Evolutionary conservation across 2,797 vertebrate genomes (phyloP).

Genomic region (Otus scops): DNA sequence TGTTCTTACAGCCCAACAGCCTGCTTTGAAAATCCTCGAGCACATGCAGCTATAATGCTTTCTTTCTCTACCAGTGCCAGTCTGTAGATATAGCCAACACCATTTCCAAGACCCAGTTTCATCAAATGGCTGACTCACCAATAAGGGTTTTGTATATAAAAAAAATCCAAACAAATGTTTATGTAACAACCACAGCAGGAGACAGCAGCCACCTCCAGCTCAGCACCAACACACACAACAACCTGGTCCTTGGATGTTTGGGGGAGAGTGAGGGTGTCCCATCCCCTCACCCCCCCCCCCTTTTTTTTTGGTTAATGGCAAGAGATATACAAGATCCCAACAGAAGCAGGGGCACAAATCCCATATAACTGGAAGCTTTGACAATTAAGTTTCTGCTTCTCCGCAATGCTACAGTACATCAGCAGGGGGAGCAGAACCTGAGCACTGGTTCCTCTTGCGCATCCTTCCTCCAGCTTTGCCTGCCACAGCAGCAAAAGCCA

Average conservation of each 20-base stretch:
- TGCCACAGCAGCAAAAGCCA: background rate
- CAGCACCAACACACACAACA: accelerated
- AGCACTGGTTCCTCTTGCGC: accelerated
- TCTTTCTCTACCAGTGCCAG: background rate
- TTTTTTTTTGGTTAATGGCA: background rate
- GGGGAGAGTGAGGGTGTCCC: too few species aligned
- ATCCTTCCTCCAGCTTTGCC: background rate
- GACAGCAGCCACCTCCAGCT: background rate
- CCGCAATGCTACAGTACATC: background rate
- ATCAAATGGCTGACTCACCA: background rate
- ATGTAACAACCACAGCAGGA: background rate
- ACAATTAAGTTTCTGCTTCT: background rate
- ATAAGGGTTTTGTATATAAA: background rate
- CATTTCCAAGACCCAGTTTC: background rate
- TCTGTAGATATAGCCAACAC: background rate
- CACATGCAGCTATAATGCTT: background rate
- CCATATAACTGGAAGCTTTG: background rate
- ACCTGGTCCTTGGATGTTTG: background rate
- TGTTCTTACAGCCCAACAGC: background rate
- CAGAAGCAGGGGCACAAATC: background rate
- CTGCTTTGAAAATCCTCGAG: background rate
- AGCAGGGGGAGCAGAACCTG: slow-evolving; percentile 24
- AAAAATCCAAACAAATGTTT: background rate
- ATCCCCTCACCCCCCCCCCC: too few species aligned
- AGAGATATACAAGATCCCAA: background rate